Percentiles rank a stretch among this genome's conserved stretches.
phyloP scores from a whole-genome alignment of 2,888 invertebrate genomes.

The Parnassius orleans region DNA sequence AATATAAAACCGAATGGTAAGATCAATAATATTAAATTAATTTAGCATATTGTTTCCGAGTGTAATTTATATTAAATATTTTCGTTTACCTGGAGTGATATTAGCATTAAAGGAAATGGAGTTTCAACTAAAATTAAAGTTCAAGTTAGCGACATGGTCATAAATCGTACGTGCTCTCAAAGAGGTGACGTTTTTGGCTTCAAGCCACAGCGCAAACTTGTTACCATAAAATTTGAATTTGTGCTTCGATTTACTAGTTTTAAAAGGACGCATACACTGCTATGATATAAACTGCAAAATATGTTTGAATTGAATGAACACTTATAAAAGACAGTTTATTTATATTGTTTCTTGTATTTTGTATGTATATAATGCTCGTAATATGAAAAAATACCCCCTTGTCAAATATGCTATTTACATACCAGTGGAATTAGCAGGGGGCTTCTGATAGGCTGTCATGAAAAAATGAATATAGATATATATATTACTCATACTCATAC shows the following conservation, averaged over 20 bases:
- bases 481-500: too few species aligned
- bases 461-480: too few species aligned
- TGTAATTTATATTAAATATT: background rate
- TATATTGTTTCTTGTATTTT: too few species aligned
- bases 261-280: constrained; percentile 4
- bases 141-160: constrained; percentile 18
- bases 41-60: background rate
- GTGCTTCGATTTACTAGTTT: constrained; percentile 22
- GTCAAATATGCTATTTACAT: too few species aligned
- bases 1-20: background rate
- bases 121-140: constrained; percentile 23
- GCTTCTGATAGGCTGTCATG: too few species aligned
- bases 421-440: too few species aligned
- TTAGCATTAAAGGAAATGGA: constrained; percentile 6
- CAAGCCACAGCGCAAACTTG: constrained; percentile 21
- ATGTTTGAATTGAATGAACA: background rate
- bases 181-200: constrained; percentile 24
- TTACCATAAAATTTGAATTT: constrained; percentile 28
- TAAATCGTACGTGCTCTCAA: constrained; percentile 25
- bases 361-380: too few species aligned
- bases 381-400: too few species aligned
- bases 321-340: too few species aligned
- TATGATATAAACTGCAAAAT: constrained; percentile 10
- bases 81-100: too few species aligned
- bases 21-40: background rate